These are phyloP conservation scores for Goniozus legneri DNA, from an alignment of 1,140 invertebrate genomes.

Conservation along the genomic window DNA sequence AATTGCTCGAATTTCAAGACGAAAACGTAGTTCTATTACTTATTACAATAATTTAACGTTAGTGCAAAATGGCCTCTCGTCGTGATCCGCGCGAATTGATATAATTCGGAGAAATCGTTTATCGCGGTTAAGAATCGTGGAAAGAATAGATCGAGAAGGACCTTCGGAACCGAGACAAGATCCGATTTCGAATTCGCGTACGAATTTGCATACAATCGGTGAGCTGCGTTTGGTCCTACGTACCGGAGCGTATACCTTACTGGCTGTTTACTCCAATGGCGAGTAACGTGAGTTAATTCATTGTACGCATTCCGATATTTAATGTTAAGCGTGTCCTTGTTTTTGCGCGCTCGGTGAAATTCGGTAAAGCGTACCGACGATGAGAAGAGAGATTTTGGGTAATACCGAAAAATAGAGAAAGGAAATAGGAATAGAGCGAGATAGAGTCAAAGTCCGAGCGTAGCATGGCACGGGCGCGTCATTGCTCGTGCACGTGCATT, in stretches of 20 bases:
- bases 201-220: constrained; percentile 45
- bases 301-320: constrained; percentile 24
- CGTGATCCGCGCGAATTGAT: too few relatives aligned
- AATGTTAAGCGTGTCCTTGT: constrained; percentile 19
- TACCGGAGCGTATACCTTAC: neutral
- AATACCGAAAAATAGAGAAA: neutral
- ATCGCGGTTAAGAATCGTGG: too few relatives aligned
- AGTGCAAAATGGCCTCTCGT: too few relatives aligned
- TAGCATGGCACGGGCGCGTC: constrained; percentile 44
- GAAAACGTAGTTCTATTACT: too few relatives aligned
- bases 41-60: too few relatives aligned
- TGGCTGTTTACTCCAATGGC: constrained; percentile 9
- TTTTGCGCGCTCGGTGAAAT: too few relatives aligned
- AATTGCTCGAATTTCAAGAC: too few relatives aligned
- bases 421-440: constrained; percentile 14
- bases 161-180: too few relatives aligned
- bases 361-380: too few relatives aligned
- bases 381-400: too few relatives aligned
- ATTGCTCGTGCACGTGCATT: constrained; percentile 50
- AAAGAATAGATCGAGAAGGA: too few relatives aligned
- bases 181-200: constrained; percentile 29
- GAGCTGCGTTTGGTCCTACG: constrained; percentile 30
- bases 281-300: constrained; percentile 14
- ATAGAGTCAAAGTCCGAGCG: constrained; percentile 17
- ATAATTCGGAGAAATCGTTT: too few relatives aligned